A percentile compares a stretch with the other conserved stretches of the same genome.
Evolutionary conservation across 2,888 invertebrate genomes (phyloP).

Genomic region (Diarsia brunnea): DNA sequence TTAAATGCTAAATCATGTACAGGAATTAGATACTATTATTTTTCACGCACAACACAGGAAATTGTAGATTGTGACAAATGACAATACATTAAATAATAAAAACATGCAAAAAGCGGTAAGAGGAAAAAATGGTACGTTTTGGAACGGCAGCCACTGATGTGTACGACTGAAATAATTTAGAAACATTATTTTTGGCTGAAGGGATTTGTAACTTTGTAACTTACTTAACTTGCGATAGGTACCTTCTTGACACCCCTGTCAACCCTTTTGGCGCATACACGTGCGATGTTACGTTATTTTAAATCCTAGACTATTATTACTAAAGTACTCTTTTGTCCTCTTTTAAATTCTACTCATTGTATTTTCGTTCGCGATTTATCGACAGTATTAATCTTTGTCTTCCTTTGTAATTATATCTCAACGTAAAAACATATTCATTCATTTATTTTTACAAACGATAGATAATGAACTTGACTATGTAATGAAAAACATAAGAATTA

Average conservation of each 20-base stretch:
- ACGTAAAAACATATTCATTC: background rate
- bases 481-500: background rate
- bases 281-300: background rate
- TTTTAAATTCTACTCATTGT: background rate
- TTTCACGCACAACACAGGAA: constrained; percentile 58
- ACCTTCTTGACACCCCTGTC: background rate
- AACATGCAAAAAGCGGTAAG: constrained; percentile 36
- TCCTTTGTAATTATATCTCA: background rate
- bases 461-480: background rate
- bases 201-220: background rate
- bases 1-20: constrained; percentile 51
- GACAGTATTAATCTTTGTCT: background rate
- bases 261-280: background rate
- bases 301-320: background rate
- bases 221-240: no score
- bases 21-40: constrained; percentile 53
- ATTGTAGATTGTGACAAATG: constrained; percentile 57
- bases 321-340: background rate
- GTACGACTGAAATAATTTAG: background rate
- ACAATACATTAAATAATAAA: constrained; percentile 56
- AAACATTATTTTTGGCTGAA: constrained; percentile 1
- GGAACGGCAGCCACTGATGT: background rate
- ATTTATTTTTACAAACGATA: background rate
- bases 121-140: constrained; percentile 28
- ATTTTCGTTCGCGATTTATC: background rate